Conservation (phyloP, 2,888 invertebrate genomes). For the Caenorhabditis sp. region DNA sequence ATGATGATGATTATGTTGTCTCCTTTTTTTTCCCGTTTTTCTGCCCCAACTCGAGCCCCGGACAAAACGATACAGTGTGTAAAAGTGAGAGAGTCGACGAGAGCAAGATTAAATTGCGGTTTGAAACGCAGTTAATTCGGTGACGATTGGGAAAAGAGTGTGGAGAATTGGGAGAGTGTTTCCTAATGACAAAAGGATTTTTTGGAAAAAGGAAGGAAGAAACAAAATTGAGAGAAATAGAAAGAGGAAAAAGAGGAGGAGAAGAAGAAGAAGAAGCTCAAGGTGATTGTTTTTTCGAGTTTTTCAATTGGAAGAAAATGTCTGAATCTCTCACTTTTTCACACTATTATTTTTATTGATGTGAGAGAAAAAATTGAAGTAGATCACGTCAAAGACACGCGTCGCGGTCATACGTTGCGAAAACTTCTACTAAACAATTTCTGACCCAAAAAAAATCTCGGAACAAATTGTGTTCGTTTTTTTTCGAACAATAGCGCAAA, state of each 20-base stretch:
- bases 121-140: conserved; percentile 44
- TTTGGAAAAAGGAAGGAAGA: conserved; percentile 4
- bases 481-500: too few species aligned
- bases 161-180: conserved; percentile 5
- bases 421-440: too few species aligned
- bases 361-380: neutral
- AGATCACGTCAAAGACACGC: neutral
- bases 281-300: neutral
- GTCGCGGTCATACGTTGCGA: neutral
- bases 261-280: neutral
- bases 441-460: too few species aligned
- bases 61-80: neutral
- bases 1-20: neutral
- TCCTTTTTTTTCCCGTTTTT: neutral
- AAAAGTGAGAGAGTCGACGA: conserved; percentile 7
- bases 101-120: conserved; percentile 42
- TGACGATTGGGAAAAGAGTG: conserved; percentile 8
- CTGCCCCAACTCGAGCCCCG: neutral
- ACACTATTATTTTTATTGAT: conserved; percentile 4
- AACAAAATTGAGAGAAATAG: neutral
- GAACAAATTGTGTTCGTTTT: too few species aligned
- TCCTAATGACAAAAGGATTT: conserved; percentile 37
- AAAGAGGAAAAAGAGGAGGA: conserved; percentile 8
- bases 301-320: too few species aligned
- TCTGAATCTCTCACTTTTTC: too few species aligned